Evolutionary conservation across 2,113 vertebrate genomes (phyloP), one percentile per base, ranked within the genome.

Genomic region (Sorex araneus): DNA sequence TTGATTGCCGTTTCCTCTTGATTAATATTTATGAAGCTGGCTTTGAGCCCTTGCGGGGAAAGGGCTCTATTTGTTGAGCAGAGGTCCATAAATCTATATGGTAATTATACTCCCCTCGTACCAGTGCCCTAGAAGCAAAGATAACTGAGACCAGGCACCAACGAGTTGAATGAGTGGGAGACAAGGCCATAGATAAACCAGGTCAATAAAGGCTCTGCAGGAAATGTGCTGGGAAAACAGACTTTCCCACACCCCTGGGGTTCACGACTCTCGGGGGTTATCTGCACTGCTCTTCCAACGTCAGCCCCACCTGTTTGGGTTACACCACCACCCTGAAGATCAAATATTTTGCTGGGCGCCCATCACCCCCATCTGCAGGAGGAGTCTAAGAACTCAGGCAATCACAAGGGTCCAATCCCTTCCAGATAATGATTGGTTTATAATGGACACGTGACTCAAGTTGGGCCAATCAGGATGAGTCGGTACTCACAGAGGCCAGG

Each of bases 1-100:
- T 82, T 71, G 92, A 74, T 32, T 93, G 79, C 71, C 18, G 32
- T 90, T 95, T 92, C 89, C n/a, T 75, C 73, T 89, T 73, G 92
- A 92, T 91, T 95, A 91, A 32, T 94, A 80, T 89, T 89, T 89
- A 93, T 79, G 90, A 95, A 83, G 13, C 73, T 1, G 47, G 45
- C 71, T 54, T 78, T 47, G 88, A 76, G 84, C 67, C 64, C 79
- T 87, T 50, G 87, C 66, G 71, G 45, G 50, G 67, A 73, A 86
- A 94, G 71, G 88, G 18, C 81, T n/a, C 63, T 86, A 76, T 80
- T 89, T 85, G 66, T 82, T 93, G 71, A 86, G 73, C 57, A 92
- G 80, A 93, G 84, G 90, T 89, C 76, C 70, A 89, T 89, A 94
- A 93, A 95, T 95, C 85, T 91, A 21, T 71, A 77, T 80, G 93